Evolutionary conservation across 2,888 invertebrate genomes (phyloP), one percentile per base, ranked within the genome.

Genomic region (Apeira syringaria): DNA sequence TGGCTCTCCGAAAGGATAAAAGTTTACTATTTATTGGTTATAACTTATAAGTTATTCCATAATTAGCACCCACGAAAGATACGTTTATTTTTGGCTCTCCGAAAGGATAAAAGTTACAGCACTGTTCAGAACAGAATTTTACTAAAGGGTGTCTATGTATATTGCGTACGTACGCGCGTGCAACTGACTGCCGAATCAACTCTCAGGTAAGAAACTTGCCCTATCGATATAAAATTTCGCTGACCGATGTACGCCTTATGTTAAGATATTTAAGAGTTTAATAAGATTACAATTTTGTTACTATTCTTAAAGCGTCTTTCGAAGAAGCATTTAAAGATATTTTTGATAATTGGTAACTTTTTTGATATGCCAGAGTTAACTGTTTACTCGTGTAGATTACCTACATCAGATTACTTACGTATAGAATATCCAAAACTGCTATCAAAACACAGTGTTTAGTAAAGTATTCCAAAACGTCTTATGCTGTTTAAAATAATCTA

Each of bases 321-420:
- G 5, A 30, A 44, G 41, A 49, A 51, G 54, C 48, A 37, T 22
- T 30, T 26, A 34, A 24, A 15, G 3, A 15, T 41, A 39, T 25
- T 29, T 5, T 5, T 11, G 7, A 3, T 34, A 31, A 38, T 17
- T 22, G 44, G 27, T 45, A 27, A 48, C 41, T 28, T 33, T 28
- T 33, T 41, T 50, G 54, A 54, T 54, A 54, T 51, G 54, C 44
- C 41, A 48, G 15, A 5, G 9, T 31, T 25, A 22, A n/a, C 5
- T 33, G 10, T 47, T 5, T 37, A 15, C 8, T 40, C 3, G 24
- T 24, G 9, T 5, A n/a, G 7, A 3, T 15, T 15, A 15, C n/a
- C n/a, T 15, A 15, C 15, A n/a, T n/a, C 17, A 7, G 1, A 7
- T 20, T 20, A 20, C 2, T 2, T 7, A 20, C 7, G 2, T 20